A percentile compares a stretch with the other conserved stretches of the same genome.
phyloP scores from a whole-genome alignment of 2,888 invertebrate genomes.

The Nomada flava region DNA sequence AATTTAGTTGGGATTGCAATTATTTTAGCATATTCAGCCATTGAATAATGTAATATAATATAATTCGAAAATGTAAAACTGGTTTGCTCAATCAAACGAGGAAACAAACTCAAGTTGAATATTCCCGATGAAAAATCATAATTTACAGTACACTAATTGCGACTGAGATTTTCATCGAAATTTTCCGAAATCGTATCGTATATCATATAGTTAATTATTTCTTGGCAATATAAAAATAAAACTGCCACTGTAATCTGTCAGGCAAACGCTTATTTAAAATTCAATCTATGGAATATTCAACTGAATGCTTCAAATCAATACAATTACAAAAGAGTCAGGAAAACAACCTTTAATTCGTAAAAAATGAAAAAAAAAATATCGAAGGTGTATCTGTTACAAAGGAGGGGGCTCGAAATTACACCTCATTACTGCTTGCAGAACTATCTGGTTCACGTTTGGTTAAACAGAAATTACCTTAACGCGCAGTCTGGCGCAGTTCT shows the following conservation, averaged over 20 bases:
- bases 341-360: too few relatives aligned
- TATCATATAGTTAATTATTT: too few relatives aligned
- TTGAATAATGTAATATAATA: background rate
- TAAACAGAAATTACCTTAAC: conserved; percentile 35
- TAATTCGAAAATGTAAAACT: background rate
- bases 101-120: background rate
- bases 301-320: too few relatives aligned
- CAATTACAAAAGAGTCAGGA: background rate
- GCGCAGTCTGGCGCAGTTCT: conserved; percentile 27
- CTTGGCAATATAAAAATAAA: too few relatives aligned
- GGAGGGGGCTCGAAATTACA: background rate
- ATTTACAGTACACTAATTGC: background rate
- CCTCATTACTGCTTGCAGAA: background rate
- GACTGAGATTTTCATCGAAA: conserved; percentile 7
- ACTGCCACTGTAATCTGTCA: background rate
- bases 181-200: background rate
- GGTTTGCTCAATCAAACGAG: background rate
- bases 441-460: conserved; percentile 25
- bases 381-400: background rate
- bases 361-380: background rate
- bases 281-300: background rate
- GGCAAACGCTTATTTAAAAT: conserved; percentile 4
- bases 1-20: background rate
- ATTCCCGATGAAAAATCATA: background rate
- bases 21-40: background rate